Evolutionary conservation across 2,888 invertebrate species (phyloP), one percentile per base, ranked within the genome.

Genomic region (Catotricha subobsoleta): DNA sequence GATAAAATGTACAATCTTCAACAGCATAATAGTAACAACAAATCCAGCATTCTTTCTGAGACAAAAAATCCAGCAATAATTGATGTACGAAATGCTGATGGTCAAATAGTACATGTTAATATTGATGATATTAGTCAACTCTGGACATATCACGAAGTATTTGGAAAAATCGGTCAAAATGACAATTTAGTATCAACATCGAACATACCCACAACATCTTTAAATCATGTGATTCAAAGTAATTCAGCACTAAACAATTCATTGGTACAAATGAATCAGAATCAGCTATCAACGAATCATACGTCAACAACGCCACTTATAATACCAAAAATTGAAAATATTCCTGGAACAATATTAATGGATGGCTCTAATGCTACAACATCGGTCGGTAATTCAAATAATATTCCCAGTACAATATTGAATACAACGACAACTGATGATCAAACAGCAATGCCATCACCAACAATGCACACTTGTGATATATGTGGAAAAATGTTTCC

Each of bases 401-500:
- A 25, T 25, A 36, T 16, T 36, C 10, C 21, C 3, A 36, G 23
- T 36, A 15, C 36, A n/a, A n/a, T 21, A 21, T 35, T 21, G 16
- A 23, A 23, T 10, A 23, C 21, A 10, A 34, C 34, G 9, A 18
- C 4, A 21, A 25, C 12, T 18, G 31, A 21, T 30, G 37, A 37
- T 28, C 19, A 20, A 25, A 6, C 37, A 3, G 15, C 33, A n/a
- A 25, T 27, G 15, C 23, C 33, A 27, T 23, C 38, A 8, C 19
- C 25, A 3, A 13, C 44, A 28, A 12, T 57, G 57, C 83, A 86
- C 58, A 71, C 78, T 15, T 86, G 86, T 59, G 84, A 86, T 59
- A 72, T 86, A 45, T 86, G 86, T 53, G 81, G 82, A 40, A 84
- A 86, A 64, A 78, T 81, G 64, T 86, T 86, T 62, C 82, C 82